These are phyloP conservation scores for Pantelozetes paolii DNA, from an alignment of 2,888 invertebrate species.

Conservation along the genomic window DNA sequence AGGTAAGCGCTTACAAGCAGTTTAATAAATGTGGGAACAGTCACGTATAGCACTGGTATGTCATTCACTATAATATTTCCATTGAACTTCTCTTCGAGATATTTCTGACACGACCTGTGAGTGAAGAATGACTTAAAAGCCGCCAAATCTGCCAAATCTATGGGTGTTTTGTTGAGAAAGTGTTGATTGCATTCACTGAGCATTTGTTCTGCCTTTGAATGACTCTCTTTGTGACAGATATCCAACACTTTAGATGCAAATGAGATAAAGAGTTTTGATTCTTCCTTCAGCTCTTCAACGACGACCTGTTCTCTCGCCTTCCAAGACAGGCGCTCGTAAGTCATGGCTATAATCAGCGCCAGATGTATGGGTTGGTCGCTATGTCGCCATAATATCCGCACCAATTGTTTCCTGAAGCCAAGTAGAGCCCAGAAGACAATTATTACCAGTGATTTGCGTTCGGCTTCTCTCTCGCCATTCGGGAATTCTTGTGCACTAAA, in stretches of 20 bases:
- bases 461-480: conserved; percentile 46
- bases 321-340: conserved; percentile 46
- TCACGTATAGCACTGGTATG: no score
- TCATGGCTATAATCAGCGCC: conserved; percentile 49
- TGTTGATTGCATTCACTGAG: conserved; percentile 52
- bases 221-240: conserved; percentile 50
- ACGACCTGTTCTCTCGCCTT: conserved; percentile 48
- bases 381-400: conserved; percentile 49
- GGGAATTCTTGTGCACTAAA: conserved; percentile 48
- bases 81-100: no score
- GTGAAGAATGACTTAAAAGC: conserved; percentile 54
- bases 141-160: conserved; percentile 54
- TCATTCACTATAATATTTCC: no score
- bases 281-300: conserved; percentile 47
- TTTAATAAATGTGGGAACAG: no score
- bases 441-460: conserved; percentile 48
- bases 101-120: conserved; percentile 57
- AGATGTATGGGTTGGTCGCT: conserved; percentile 49
- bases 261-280: conserved; percentile 48
- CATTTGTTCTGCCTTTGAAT: conserved; percentile 52
- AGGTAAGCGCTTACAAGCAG: no score
- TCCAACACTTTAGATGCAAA: conserved; percentile 51
- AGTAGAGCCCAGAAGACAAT: conserved; percentile 49
- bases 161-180: conserved; percentile 52
- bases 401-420: conserved; percentile 47